phyloP scores from a whole-genome alignment of 2,113 vertebrate genomes.

The Corydoras maculifer region DNA sequence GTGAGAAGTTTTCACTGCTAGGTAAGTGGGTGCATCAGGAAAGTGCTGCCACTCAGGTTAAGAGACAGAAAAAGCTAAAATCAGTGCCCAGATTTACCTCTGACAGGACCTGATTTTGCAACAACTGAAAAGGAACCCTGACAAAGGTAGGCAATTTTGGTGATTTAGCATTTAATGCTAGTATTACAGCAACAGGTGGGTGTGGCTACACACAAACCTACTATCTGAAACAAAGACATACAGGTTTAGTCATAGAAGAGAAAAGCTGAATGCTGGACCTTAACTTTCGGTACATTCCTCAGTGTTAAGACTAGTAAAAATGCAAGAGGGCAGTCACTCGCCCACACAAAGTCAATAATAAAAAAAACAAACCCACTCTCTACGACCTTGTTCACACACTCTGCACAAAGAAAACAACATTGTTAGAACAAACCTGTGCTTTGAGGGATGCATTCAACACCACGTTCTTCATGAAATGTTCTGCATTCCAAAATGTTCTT shows the following conservation, averaged over 20 bases:
- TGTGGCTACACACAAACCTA: background rate
- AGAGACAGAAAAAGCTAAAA: too few species aligned
- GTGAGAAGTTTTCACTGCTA: too few species aligned
- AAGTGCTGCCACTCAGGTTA: too few species aligned
- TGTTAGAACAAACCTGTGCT: conserved; percentile 25
- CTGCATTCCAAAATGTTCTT: background rate
- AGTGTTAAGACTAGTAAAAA: conserved; percentile 44
- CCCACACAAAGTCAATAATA: conserved; percentile 31
- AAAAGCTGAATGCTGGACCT: background rate
- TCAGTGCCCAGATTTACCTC: too few species aligned
- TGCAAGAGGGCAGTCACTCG: conserved; percentile 6
- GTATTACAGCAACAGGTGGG: too few species aligned
- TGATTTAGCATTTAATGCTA: too few species aligned
- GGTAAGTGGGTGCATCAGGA: too few species aligned
- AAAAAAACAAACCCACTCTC: conserved; percentile 12
- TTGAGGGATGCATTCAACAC: conserved; percentile 11
- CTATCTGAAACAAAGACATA: background rate
- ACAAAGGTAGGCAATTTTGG: too few species aligned
- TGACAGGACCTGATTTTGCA: too few species aligned
- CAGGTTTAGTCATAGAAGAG: background rate
- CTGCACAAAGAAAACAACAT: background rate
- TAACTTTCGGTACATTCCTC: conserved; percentile 40
- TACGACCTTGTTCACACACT: conserved; percentile 2
- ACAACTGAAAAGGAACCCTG: too few species aligned
- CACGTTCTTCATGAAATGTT: background rate